Evolutionary conservation across 1,140 invertebrate genomes (phyloP).

Genomic region (Cyphomyrmex costatus): DNA sequence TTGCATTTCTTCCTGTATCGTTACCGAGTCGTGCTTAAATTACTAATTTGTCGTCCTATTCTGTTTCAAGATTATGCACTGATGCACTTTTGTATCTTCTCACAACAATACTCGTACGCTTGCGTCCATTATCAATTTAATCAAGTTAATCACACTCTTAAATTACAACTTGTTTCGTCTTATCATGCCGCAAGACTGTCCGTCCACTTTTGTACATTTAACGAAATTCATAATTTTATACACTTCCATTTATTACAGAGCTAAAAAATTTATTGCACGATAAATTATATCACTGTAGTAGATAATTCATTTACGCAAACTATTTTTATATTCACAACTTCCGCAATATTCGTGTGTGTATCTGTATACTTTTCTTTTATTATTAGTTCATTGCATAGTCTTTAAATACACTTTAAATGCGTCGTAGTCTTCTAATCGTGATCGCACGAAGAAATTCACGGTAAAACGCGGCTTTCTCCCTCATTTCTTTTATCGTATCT

Average conservation of each 20-base stretch:
- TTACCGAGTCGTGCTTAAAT: conserved; percentile 30
- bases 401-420: not conserved
- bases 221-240: not conserved
- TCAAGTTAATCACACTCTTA: conserved; percentile 7
- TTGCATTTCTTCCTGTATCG: not conserved
- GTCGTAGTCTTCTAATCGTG: not conserved
- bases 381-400: not conserved
- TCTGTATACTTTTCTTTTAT: not conserved
- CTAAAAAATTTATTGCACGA: not conserved
- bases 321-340: not conserved
- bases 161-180: not conserved
- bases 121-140: not conserved
- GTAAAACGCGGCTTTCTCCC: not conserved
- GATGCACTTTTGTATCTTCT: conserved; percentile 8
- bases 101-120: not conserved
- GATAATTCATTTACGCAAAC: not conserved
- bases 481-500: conserved; percentile 9
- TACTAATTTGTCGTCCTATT: not conserved
- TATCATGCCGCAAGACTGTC: not conserved
- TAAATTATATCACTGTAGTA: not conserved
- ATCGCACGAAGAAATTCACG: not conserved
- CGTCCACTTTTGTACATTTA: not conserved
- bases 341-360: not conserved
- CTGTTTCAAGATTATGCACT: not conserved
- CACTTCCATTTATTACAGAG: not conserved